Percentiles rank a stretch among this genome's conserved stretches.
These are phyloP conservation scores for Tryphoninae sp. DNA, from an alignment of 2,888 invertebrate genomes.

Conservation along the genomic window DNA sequence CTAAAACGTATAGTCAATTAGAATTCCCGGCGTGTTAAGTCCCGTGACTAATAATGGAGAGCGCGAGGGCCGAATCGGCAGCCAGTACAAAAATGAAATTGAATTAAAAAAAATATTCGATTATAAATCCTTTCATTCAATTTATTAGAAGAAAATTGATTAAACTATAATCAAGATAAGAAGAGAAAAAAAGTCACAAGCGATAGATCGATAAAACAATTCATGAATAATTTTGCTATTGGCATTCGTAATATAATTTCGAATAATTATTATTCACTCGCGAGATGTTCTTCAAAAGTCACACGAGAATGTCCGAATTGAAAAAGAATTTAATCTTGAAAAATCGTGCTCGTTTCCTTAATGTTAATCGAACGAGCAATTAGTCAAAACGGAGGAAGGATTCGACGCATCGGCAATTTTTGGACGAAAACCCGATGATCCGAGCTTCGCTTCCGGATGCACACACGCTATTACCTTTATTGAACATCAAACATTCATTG, in stretches of 20 bases:
- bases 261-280: no score
- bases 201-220: no score
- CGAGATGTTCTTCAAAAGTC: no score
- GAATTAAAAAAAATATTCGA: no score
- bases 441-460: background rate
- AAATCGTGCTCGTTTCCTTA: background rate
- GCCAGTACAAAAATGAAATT: background rate
- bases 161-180: no score
- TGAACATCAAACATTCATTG: conserved; percentile 63
- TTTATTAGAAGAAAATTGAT: no score
- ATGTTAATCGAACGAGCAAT: conserved; percentile 18
- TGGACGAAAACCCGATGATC: background rate
- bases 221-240: no score
- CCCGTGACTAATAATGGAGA: conserved; percentile 6
- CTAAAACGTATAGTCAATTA: conserved; percentile 54
- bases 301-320: background rate
- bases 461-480: conserved; percentile 49
- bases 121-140: no score
- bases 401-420: conserved; percentile 24
- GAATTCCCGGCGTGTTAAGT: conserved; percentile 39
- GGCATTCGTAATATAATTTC: no score
- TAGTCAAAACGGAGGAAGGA: background rate
- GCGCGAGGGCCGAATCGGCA: background rate
- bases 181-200: no score
- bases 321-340: conserved; percentile 10